phyloP scores from a whole-genome alignment of 2,113 vertebrate species.

The Lagopus muta region DNA sequence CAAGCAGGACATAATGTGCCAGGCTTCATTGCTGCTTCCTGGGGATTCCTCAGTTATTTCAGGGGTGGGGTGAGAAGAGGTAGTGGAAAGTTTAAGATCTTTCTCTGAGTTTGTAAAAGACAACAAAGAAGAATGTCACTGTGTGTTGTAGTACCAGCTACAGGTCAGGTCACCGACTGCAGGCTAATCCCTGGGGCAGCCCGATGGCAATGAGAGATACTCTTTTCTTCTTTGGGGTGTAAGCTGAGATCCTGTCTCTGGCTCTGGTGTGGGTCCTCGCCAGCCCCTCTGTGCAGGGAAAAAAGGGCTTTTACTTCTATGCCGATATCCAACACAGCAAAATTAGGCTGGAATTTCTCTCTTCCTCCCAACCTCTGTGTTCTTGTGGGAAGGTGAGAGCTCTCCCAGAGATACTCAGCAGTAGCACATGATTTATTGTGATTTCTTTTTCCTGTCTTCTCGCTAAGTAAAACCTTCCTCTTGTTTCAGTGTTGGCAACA shows the following conservation, averaged over 20 bases:
- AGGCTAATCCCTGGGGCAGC: slow-evolving; percentile 23
- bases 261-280: not conserved
- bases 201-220: not conserved
- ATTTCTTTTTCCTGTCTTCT: not conserved
- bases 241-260: not conserved
- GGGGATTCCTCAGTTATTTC: not conserved
- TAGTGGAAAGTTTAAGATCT: not conserved
- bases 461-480: not conserved
- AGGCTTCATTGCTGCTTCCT: not conserved
- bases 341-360: not conserved
- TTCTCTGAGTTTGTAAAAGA: not conserved
- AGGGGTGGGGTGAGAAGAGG: not conserved
- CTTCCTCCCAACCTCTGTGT: not conserved
- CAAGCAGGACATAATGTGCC: not conserved
- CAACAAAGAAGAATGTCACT: not conserved
- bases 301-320: not conserved
- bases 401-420: not conserved
- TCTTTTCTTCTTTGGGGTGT: slow-evolving; percentile 9
- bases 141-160: not conserved
- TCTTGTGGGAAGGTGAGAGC: not conserved
- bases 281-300: not conserved
- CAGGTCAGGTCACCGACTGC: slow-evolving; percentile 39
- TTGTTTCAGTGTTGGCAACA: not conserved
- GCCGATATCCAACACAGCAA: not conserved
- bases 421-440: not conserved